These are phyloP conservation scores for Andrena haemorrhoa DNA, from an alignment of 2,888 invertebrate genomes.

Conservation along the genomic window DNA sequence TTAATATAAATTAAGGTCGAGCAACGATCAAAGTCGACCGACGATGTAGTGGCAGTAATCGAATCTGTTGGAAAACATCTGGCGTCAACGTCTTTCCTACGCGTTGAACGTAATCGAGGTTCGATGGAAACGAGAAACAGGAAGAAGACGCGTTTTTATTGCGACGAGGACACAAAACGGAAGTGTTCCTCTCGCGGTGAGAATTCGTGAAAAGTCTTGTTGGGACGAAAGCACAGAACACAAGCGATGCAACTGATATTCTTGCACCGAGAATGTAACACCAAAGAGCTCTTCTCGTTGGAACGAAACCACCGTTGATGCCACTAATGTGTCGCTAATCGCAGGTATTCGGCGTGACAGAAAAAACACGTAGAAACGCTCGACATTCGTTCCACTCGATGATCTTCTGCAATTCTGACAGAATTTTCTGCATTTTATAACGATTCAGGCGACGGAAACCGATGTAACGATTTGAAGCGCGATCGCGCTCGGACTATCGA, in stretches of 20 bases:
- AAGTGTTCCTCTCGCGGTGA: background rate
- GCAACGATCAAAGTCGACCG: constrained; percentile 26
- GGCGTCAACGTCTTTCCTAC: background rate
- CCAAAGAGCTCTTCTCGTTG: background rate
- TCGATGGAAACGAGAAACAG: background rate
- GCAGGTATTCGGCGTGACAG: background rate
- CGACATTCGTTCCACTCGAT: background rate
- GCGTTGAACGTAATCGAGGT: background rate
- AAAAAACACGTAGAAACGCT: background rate
- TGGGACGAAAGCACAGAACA: too few species aligned
- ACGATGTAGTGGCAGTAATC: constrained; percentile 28
- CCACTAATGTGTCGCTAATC: background rate
- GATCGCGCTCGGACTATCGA: constrained; percentile 18
- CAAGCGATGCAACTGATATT: background rate
- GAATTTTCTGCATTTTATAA: background rate
- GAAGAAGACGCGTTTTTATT: background rate
- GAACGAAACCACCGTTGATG: too few species aligned
- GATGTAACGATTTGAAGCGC: background rate
- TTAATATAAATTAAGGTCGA: constrained; percentile 50
- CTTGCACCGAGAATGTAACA: background rate
- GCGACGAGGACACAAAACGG: background rate
- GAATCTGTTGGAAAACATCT: constrained; percentile 1
- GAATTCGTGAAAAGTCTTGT: too few species aligned
- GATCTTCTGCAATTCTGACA: background rate
- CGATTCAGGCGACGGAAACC: background rate